Conservation (phyloP, 2,797 vertebrate genomes). For the Buphagus erythrorhynchus region DNA sequence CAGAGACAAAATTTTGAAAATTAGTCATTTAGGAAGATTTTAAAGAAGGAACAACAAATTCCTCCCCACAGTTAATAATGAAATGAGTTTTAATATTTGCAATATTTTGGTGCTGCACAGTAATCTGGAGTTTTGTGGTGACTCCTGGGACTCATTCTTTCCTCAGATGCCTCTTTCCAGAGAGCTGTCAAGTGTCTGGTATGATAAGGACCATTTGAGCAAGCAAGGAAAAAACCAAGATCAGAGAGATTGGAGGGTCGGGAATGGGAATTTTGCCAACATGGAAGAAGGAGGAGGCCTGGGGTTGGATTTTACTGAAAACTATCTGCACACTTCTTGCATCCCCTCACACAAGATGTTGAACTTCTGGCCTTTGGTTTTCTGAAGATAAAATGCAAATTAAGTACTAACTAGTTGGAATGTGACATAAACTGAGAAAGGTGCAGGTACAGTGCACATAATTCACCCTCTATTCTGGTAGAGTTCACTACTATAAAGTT, state of each 20-base stretch:
- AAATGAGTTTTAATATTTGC: not conserved
- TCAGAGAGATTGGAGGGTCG: not conserved
- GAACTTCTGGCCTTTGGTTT: not conserved
- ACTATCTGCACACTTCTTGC: not conserved
- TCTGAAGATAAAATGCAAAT: not conserved
- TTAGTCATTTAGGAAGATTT: not conserved
- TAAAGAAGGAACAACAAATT: not conserved
- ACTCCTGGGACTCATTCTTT: not conserved
- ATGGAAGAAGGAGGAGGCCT: not conserved
- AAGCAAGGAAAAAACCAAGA: not conserved
- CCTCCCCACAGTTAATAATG: not conserved
- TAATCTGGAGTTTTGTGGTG: not conserved
- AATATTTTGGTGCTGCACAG: not conserved
- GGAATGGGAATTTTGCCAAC: not conserved
- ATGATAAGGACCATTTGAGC: not conserved
- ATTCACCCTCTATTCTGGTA: not conserved
- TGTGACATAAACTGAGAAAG: not conserved
- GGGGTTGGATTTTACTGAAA: not conserved
- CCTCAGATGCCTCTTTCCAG: not conserved
- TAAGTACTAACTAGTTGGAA: not conserved
- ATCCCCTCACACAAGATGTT: not conserved
- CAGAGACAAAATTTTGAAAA: not conserved
- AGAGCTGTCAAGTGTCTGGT: not conserved
- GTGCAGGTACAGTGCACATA: not conserved
- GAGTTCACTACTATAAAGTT: not conserved